Conservation (phyloP, 2,113 vertebrate genomes). For the Cochlearius cochlearius region DNA sequence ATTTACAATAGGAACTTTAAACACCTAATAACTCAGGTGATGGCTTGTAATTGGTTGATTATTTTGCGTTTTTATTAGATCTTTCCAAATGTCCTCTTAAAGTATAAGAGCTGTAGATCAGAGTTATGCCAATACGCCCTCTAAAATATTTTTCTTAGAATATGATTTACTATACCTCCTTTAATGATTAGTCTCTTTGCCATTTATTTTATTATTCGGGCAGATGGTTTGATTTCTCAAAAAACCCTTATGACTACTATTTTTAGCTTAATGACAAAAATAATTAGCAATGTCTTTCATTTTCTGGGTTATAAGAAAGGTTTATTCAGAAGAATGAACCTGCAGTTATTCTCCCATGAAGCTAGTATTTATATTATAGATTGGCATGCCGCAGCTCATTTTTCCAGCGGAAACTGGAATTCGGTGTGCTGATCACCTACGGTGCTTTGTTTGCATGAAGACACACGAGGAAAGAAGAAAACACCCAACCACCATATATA, state of each 20-base stretch:
- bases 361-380: neutral
- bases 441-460: neutral
- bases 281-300: neutral
- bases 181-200: neutral
- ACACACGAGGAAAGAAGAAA: neutral
- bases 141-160: neutral
- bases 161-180: neutral
- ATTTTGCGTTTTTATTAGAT: neutral
- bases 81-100: neutral
- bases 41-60: neutral
- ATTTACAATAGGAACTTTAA: slow-evolving; percentile 1
- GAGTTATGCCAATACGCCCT: neutral
- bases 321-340: neutral
- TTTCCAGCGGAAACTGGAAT: neutral
- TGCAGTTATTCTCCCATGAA: neutral
- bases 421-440: neutral
- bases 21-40: neutral
- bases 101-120: neutral
- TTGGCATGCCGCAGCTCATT: neutral
- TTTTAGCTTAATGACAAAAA: neutral
- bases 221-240: neutral
- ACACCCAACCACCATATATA: neutral
- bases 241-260: neutral
- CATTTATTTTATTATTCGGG: neutral
- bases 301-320: neutral